Evolutionary conservation across 2,888 invertebrate species (phyloP).

Genomic region (Selenia dentaria): DNA sequence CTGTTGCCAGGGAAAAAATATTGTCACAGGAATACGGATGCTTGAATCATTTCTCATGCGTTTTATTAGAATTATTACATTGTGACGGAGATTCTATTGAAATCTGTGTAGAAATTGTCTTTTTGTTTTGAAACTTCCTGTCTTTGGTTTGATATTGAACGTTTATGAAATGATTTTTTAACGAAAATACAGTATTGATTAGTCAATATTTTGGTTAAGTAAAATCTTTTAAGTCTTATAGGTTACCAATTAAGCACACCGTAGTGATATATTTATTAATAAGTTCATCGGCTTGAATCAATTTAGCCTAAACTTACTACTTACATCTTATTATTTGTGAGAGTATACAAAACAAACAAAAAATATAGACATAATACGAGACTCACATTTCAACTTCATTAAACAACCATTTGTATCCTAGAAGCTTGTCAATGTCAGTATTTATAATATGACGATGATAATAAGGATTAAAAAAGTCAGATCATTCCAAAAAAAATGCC

Average conservation of each 20-base stretch:
- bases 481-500: conserved; percentile 53
- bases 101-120: conserved; percentile 30
- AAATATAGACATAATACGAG: too few species aligned
- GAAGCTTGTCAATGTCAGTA: conserved; percentile 45
- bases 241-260: too few species aligned
- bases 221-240: too few species aligned
- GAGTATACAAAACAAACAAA: too few species aligned
- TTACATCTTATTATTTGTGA: too few species aligned
- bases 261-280: too few species aligned
- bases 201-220: too few species aligned
- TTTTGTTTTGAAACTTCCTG: conserved; percentile 25
- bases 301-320: too few species aligned
- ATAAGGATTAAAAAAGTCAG: conserved; percentile 50
- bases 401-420: conserved; percentile 59
- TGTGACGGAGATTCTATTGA: conserved; percentile 33
- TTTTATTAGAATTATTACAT: conserved; percentile 38
- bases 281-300: too few species aligned
- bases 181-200: too few species aligned
- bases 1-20: conserved; percentile 50
- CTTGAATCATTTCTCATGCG: conserved; percentile 36
- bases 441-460: conserved; percentile 51
- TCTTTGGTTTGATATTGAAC: conserved; percentile 1
- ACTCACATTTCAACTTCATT: conserved; percentile 55
- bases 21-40: conserved; percentile 39
- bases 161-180: background rate